These are phyloP conservation scores for Anorthoa munda DNA, from an alignment of 2,888 invertebrate species.

Conservation along the genomic window DNA sequence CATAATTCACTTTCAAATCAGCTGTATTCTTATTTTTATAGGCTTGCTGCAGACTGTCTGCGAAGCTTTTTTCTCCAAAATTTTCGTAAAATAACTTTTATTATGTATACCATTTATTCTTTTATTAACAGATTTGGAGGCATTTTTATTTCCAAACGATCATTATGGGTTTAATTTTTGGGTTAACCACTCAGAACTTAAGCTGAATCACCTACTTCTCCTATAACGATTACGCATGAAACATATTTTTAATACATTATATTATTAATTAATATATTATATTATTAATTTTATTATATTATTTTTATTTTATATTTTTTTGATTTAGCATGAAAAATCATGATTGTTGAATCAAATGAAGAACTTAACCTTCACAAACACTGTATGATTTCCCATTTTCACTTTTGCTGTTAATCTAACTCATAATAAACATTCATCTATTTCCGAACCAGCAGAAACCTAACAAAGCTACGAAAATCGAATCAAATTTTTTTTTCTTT, in stretches of 20 bases:
- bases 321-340: too few species aligned
- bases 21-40: slow-evolving; percentile 38
- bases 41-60: slow-evolving; percentile 11
- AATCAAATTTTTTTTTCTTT: slow-evolving; percentile 29
- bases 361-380: too few species aligned
- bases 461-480: slow-evolving; percentile 23
- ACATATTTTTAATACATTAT: too few species aligned
- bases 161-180: too few species aligned
- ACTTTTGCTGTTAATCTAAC: slow-evolving; percentile 14
- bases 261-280: too few species aligned
- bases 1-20: slow-evolving; percentile 65
- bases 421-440: slow-evolving; percentile 18
- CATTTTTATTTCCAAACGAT: too few species aligned
- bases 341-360: too few species aligned
- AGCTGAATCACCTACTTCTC: background rate
- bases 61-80: background rate
- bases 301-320: too few species aligned
- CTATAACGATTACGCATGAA: background rate
- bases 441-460: slow-evolving; percentile 20
- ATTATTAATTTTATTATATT: too few species aligned
- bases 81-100: background rate
- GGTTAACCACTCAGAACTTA: too few species aligned
- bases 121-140: too few species aligned
- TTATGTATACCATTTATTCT: too few species aligned
- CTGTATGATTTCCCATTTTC: background rate